These are phyloP conservation scores for Drosophila quinaria DNA, from an alignment of 2,888 invertebrate species.

Conservation along the genomic window DNA sequence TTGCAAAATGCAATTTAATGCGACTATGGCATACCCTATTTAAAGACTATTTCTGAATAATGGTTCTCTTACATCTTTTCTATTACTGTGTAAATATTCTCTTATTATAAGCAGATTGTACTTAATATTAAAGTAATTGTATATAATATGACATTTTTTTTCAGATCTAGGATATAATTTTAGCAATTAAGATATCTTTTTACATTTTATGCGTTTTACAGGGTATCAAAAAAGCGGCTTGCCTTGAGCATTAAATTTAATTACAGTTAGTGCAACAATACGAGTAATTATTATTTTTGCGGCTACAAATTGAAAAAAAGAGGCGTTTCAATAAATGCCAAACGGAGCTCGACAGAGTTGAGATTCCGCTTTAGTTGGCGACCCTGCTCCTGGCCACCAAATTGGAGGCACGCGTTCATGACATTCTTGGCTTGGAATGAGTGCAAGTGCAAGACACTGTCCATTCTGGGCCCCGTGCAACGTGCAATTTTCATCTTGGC, in stretches of 20 bases:
- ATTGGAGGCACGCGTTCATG: constrained; percentile 57
- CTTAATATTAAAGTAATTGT: no score
- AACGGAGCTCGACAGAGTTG: not conserved
- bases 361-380: constrained; percentile 22
- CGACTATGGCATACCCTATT: constrained; percentile 16
- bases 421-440: constrained; percentile 46
- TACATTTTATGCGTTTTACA: constrained; percentile 1
- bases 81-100: no score
- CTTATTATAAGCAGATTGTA: no score
- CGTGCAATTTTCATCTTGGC: not conserved
- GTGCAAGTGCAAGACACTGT: constrained; percentile 27
- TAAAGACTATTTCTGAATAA: not conserved
- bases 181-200: not conserved
- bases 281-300: constrained; percentile 31
- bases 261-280: constrained; percentile 17
- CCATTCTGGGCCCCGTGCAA: constrained; percentile 29
- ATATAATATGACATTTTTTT: no score
- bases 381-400: constrained; percentile 44
- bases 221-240: constrained; percentile 15
- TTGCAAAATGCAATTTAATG: constrained; percentile 1
- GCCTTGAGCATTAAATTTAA: not conserved
- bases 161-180: no score
- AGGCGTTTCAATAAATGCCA: constrained; percentile 24
- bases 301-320: constrained; percentile 28
- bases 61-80: no score